phyloP scores from a whole-genome alignment of 37 sponge, comb jelly and placozoan species.

The Ephydatia muelleri region DNA sequence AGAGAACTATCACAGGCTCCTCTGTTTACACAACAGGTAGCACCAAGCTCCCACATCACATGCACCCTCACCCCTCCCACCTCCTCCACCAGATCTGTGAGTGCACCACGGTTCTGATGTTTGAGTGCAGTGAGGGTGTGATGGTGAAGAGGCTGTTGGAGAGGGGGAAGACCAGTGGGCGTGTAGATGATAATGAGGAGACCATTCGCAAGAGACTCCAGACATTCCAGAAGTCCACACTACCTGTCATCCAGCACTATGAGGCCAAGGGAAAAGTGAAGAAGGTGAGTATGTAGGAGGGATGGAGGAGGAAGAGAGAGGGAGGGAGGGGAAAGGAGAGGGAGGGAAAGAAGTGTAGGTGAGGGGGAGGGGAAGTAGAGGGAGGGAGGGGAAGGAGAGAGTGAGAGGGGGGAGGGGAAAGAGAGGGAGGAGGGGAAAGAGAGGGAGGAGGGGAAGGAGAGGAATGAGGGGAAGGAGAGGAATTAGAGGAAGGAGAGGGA shows the following conservation, averaged over 20 bases:
- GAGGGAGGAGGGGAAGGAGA: too few relatives aligned
- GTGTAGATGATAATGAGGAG: slow-evolving; percentile 86
- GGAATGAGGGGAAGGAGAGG: background rate
- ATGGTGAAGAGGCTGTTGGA: slow-evolving; percentile 73
- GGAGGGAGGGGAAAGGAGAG: too few relatives aligned
- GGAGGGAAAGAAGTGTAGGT: too few relatives aligned
- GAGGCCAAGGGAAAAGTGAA: slow-evolving; percentile 36
- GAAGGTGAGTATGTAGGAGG: slow-evolving; percentile 23
- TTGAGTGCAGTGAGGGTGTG: slow-evolving; percentile 80
- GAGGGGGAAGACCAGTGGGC: slow-evolving; percentile 74
- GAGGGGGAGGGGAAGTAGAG: too few relatives aligned
- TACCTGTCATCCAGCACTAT: slow-evolving; percentile 75
- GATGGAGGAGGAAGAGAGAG: background rate
- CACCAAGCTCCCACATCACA: background rate
- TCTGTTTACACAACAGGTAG: slow-evolving; percentile 73
- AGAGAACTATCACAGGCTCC: slow-evolving; percentile 72
- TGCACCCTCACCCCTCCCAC: background rate
- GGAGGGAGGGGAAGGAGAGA: too few relatives aligned
- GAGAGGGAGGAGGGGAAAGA: too few relatives aligned
- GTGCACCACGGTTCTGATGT: slow-evolving; percentile 65
- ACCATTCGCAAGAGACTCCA: slow-evolving; percentile 80
- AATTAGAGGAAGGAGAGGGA: slow-evolving; percentile 17
- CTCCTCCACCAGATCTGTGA: slow-evolving; percentile 48
- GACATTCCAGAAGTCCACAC: slow-evolving; percentile 60
- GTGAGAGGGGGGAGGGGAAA: too few relatives aligned